A percentile compares a stretch with the other conserved stretches of the same genome.
Conservation (phyloP, 2,888 invertebrate species). For the Automeris io region DNA sequence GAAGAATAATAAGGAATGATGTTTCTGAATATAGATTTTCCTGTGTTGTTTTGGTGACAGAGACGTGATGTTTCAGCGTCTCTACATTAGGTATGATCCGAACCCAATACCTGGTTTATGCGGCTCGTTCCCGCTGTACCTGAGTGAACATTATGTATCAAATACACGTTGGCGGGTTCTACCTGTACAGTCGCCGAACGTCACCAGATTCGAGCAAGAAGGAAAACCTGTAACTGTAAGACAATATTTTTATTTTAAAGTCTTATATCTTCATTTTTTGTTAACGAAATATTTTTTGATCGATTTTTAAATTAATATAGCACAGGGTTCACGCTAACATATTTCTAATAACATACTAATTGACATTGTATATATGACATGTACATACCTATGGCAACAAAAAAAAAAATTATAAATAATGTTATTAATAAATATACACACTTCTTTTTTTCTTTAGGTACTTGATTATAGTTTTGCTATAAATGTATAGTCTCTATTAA, state of each 20-base stretch:
- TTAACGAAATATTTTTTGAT: too few relatives aligned
- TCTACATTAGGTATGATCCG: conserved; percentile 63
- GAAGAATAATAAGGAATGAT: too few relatives aligned
- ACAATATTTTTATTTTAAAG: not conserved
- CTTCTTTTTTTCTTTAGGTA: too few relatives aligned
- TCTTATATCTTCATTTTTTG: too few relatives aligned
- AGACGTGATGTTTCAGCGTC: conserved; percentile 45
- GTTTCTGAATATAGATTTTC: too few relatives aligned
- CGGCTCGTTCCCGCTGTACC: conserved; percentile 53
- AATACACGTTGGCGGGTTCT: conserved; percentile 64
- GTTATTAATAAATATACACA: too few relatives aligned
- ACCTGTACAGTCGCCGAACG: conserved; percentile 43
- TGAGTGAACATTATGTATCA: conserved; percentile 59
- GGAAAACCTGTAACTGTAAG: conserved; percentile 44
- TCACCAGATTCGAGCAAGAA: conserved; percentile 63
- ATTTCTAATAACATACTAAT: too few relatives aligned
- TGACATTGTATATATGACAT: too few relatives aligned
- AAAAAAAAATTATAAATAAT: too few relatives aligned
- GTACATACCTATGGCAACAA: too few relatives aligned
- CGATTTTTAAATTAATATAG: too few relatives aligned
- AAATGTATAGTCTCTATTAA: not conserved
- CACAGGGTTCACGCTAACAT: too few relatives aligned
- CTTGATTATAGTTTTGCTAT: not conserved
- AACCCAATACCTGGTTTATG: conserved; percentile 59
- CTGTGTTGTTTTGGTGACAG: not conserved